Evolutionary conservation across 2,113 vertebrate genomes (phyloP).

Genomic region (Platichthys stellatus): DNA sequence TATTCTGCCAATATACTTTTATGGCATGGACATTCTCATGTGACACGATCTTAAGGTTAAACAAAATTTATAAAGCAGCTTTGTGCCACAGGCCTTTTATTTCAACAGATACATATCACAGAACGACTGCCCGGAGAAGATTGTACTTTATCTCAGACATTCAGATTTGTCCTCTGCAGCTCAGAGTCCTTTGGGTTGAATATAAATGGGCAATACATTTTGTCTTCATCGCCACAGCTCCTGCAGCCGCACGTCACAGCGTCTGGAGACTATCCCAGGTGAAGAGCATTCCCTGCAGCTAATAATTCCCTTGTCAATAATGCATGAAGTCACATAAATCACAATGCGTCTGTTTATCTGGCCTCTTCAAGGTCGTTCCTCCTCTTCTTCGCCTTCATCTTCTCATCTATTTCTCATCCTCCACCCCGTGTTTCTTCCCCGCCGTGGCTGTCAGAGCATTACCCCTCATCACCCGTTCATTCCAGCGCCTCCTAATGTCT

Average conservation of each 20-base stretch:
- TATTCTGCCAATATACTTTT: background rate
- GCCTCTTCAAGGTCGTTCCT: constrained; percentile 52
- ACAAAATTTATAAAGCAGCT: background rate
- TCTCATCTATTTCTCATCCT: constrained; percentile 38
- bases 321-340: constrained; percentile 70
- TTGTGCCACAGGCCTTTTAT: constrained; percentile 1
- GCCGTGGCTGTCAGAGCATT: constrained; percentile 34
- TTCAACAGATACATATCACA: constrained; percentile 38
- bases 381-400: constrained; percentile 19
- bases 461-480: constrained; percentile 39
- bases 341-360: constrained; percentile 57
- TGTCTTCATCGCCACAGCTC: constrained; percentile 40
- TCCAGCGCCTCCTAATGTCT: constrained; percentile 27
- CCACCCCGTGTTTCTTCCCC: constrained; percentile 41
- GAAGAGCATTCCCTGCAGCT: constrained; percentile 50
- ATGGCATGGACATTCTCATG: background rate
- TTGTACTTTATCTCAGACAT: constrained; percentile 36
- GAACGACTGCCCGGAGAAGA: constrained; percentile 12
- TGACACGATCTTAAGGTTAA: constrained; percentile 21
- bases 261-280: constrained; percentile 53
- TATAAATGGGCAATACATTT: constrained; percentile 41
- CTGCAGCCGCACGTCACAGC: constrained; percentile 43
- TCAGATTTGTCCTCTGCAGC: constrained; percentile 38
- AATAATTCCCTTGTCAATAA: constrained; percentile 73
- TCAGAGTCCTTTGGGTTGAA: constrained; percentile 39